Base-by-base conservation (phyloP, 2,888 invertebrate species). In the Drosophila neotestacea region DNA sequence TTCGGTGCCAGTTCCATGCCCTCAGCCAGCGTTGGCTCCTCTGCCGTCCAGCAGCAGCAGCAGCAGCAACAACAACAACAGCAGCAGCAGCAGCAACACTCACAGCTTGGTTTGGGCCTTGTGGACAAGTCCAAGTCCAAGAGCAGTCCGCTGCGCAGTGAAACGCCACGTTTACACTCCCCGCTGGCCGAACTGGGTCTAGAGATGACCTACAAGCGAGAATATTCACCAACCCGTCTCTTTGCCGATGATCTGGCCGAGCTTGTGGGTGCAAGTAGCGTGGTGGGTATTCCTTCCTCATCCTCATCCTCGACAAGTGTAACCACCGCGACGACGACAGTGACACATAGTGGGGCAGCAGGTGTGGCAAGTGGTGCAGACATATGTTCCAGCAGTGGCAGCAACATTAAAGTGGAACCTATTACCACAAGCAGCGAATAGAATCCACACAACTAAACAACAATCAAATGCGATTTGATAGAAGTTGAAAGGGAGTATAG, bases 341-440 rank as follows among this genome's bases (percentile, higher is more conserved):
- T 70, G 2, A 67, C 77, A 4, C 55, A 55, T 42, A 42, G 54
- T 42, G 54, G 54, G 4, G 71, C 80, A 4, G 41, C 71, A 5
- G 51, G 76, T 1, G 44, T 73, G 6, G 61, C 73, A 47, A n/a
- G 54, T 32, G 51, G 50, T 32, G 51, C 52, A 9, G 67, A 70
- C 10, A 59, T 65, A 13, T 79, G 81, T 41, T 58, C 79, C 50
- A 74, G 76, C 70, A 74, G 68, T 7, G 52, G 59, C 46, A 36
- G 22, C 22, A 94, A 94, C 80, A 95, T 96, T 76, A 96, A 96
- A 93, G 94, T 96, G 92, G 96, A 96, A 92, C 95, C 95, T 70
- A 92, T 95, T 67, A 93, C 95, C 58, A 90, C 87, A 67, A 91
- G 81, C 76, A 79, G 87, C 81, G 91, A 91, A 72, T 91, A 89